Evolutionary conservation across 2,113 vertebrate genomes (phyloP).

Genomic region (Isurus oxyrinchus): DNA sequence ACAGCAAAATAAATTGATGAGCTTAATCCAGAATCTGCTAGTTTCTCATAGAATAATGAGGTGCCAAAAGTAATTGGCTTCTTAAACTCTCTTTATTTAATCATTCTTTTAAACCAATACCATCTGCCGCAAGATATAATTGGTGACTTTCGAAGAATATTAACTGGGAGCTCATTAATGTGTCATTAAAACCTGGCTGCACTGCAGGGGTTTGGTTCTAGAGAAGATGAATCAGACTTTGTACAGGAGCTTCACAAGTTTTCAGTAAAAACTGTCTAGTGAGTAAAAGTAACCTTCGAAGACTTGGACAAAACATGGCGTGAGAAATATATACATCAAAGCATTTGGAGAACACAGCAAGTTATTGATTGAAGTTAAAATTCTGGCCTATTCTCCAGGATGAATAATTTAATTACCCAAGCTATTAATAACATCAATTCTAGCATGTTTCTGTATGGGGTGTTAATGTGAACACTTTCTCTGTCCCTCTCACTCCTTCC

Average conservation of each 20-base stretch:
- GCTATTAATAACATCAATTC: not conserved
- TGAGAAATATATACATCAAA: not conserved
- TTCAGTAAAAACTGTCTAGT: not conserved
- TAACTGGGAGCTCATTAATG: not conserved
- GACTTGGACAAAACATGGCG: not conserved
- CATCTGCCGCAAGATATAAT: not conserved
- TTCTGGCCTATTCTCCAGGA: not conserved
- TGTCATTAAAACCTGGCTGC: not conserved
- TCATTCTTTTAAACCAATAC: slow-evolving; percentile 10
- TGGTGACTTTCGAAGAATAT: not conserved
- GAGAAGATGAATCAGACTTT: not conserved
- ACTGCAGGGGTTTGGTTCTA: not conserved
- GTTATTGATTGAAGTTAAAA: slow-evolving; percentile 7
- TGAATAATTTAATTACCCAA: not conserved
- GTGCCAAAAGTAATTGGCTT: not conserved
- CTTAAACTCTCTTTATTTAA: not conserved
- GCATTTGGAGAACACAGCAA: not conserved
- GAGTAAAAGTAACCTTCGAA: not conserved
- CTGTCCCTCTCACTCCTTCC: not conserved
- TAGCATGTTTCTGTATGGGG: not conserved
- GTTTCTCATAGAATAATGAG: not conserved
- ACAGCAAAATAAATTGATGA: not conserved
- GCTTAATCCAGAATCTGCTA: not conserved
- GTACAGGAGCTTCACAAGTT: not conserved
- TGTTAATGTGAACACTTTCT: not conserved